Evolutionary conservation across 2,888 invertebrate species (phyloP), one percentile per base, ranked within the genome.

Genomic region (Noctua comes): DNA sequence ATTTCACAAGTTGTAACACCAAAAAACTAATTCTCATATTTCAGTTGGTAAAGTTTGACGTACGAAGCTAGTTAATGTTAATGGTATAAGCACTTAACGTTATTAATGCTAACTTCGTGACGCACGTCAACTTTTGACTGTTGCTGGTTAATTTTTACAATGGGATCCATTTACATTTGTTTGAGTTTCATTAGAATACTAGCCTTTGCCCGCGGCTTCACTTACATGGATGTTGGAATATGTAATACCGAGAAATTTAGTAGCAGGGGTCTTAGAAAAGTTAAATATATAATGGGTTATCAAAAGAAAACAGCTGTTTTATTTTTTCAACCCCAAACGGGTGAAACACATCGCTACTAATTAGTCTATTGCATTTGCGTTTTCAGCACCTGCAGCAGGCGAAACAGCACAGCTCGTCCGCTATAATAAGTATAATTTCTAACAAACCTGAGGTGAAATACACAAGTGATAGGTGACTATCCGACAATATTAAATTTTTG

Each of bases 61-160:
- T 77, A 13, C 65, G 21, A 68, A 46, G 31, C 43, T 68, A 68
- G 48, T 77, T 77, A 54, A 86, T 64, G 36, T 21, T 82, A 89
- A 86, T 84, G 73, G 78, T 69, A 80, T 79, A 79, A 82, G 69
- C 88, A 86, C 80, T 84, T 80, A 73, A 40, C 54, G 36, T 83
- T 79, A 89, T 88, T 89, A 82, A 76, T 79, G 79, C 76, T 68
- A 76, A 89, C 80, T 84, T 86, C 83, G 73, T 82, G 79, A 89
- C 68, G 74, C 83, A 88, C 76, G 76, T 71, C 43, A 85, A 76
- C 74, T 87, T 87, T 78, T 79, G 79, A 78, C 84, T 68, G 46
- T 16, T 62, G 31, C 48, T 65, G 73, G 64, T 78, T 73, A 74
- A 68, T 76, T 83, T 85, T 83, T 73, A 76, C 79, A 57, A 74